Evolutionary conservation across 1,140 invertebrate species (phyloP), one percentile per base, ranked within the genome.

Genomic region (Eupeodes corollae): DNA sequence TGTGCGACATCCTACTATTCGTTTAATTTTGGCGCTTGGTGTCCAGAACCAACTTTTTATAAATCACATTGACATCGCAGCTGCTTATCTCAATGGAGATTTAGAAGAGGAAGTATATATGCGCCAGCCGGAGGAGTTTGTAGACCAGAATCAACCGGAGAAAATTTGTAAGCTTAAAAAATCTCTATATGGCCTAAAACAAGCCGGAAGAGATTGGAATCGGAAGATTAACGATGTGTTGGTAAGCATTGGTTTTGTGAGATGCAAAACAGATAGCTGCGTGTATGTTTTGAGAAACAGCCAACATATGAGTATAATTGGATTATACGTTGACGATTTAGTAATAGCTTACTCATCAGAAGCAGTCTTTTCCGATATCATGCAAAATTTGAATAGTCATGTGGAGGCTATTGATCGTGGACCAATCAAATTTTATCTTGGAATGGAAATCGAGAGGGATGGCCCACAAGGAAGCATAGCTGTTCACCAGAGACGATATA

Each of bases 61-160:
- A 19, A 38, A 57, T 31, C 63, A 70, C 15, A 56, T n/a, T n/a
- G n/a, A n/a, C n/a, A n/a, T n/a, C n/a, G n/a, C n/a, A n/a, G n/a
- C n/a, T n/a, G n/a, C n/a, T 68, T 47, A 70, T 73, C 52, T 56
- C 63, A 1, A 59, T 59, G 37, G 67, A 64, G 15, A 12, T 75
- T n/a, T n/a, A n/a, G n/a, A n/a, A n/a, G n/a, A n/a, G n/a, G n/a
- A n/a, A n/a, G n/a, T n/a, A n/a, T n/a, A 56, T 58, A 71, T 73
- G 62, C 51, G 52, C 39, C 66, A 53, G 57, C 69, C 69, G 37
- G 51, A 53, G 39, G 61, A 58, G n/a, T 62, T 57, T 21, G 48
- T 58, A 26, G 52, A 57, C 65, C 14, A 38, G 40, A 40, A 11
- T 11, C 6, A 45, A 14, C 32, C 21, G 2, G 43, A 50, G 12